These are phyloP conservation scores for Carduelis carduelis DNA, from an alignment of 2,797 vertebrate species.

Conservation along the genomic window DNA sequence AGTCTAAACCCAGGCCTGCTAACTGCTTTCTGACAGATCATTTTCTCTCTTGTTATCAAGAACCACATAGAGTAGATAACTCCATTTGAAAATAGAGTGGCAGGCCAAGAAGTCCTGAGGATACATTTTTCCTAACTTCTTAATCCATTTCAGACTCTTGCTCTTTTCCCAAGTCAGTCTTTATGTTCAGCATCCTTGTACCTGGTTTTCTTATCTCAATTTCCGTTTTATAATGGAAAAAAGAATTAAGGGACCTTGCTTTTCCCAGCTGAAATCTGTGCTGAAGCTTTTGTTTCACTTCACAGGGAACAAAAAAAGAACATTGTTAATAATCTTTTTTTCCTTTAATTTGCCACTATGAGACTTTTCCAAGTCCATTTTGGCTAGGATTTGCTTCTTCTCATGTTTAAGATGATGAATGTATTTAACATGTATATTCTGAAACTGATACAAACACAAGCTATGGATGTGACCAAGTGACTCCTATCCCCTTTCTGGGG, in stretches of 20 bases:
- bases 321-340: not conserved
- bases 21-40: conserved; percentile 64
- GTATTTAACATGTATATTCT: not conserved
- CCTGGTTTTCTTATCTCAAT: conserved; percentile 24
- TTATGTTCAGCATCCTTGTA: conserved; percentile 35
- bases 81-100: conserved; percentile 67
- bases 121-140: conserved; percentile 64
- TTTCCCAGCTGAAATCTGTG: not conserved
- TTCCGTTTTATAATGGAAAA: conserved; percentile 34
- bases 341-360: not conserved
- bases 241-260: not conserved
- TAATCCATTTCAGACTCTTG: conserved; percentile 52
- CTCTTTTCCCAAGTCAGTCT: conserved; percentile 45
- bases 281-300: not conserved
- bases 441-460: not conserved
- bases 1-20: conserved; percentile 1
- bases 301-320: not conserved
- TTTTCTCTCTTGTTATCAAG: conserved; percentile 63
- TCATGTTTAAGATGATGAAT: not conserved
- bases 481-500: not conserved
- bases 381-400: not conserved
- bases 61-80: conserved; percentile 57
- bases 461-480: not conserved
- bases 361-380: not conserved
- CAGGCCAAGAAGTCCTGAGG: conserved; percentile 60